Base-by-base conservation (phyloP, 2,113 vertebrate species). In the Scomber scombrus region DNA sequence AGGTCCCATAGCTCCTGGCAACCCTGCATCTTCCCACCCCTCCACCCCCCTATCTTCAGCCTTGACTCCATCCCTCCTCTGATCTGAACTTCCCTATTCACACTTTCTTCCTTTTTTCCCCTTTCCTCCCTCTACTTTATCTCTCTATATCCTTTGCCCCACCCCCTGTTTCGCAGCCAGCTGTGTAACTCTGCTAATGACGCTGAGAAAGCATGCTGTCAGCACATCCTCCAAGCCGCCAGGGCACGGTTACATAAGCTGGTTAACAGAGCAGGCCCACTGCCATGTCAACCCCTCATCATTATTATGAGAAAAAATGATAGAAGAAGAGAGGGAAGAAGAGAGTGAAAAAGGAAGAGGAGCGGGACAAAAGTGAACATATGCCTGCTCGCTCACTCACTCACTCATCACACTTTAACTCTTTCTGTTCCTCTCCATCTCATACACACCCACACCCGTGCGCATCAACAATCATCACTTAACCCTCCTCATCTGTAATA, bases 151-250 rank as follows among this genome's bases (percentile, higher is more conserved):
- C 52, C 52, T 45, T 56, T 7, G 40, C 83, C 67, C 90, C 67
- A 54, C 80, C 79, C 76, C 31, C 74, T 74, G 31, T 81, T 85
- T 85, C 31, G 11, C 80, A 91, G 88, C 91, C 93, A 92, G 90
- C 92, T 92, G 92, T 87, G 91, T 90, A 90, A 84, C 90, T 83
- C 84, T 76, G 86, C 90, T 94, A 94, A 94, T 92, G 91, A 92
- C 75, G 91, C 80, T 78, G 88, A 83, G 92, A 91, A 93, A 93
- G 91, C 90, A 61, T 85, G 88, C 90, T 92, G 91, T 93, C 92
- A 93, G 93, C 92, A 90, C 88, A 91, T 90, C 90, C 84, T 87
- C 84, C 79, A 6, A 83, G 87, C 90, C 65, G 88, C 88, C 81
- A 34, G 88, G 88, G 89, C 93, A 90, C 10, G 78, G 85, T 94